A percentile compares a stretch with the other conserved stretches of the same genome.
Conservation (phyloP, 23 tunicate species). For the Ascidia mentula region DNA sequence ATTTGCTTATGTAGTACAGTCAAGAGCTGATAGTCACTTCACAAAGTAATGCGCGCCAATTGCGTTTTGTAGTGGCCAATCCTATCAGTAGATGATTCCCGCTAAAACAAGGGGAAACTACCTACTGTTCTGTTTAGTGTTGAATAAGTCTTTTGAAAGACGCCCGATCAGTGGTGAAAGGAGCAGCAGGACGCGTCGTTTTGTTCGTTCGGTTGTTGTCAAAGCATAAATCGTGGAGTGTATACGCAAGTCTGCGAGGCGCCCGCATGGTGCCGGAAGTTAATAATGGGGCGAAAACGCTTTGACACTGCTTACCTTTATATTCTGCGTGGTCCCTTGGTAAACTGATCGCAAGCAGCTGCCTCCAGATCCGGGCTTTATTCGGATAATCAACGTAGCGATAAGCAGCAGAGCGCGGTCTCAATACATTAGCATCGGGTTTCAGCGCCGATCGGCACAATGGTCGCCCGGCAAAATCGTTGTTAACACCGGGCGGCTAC, state of each 20-base stretch:
- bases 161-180: no score
- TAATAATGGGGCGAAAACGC: slow-evolving; percentile 7
- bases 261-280: slow-evolving; percentile 11
- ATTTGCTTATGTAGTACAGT: no score
- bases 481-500: background rate
- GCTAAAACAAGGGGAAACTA: no score
- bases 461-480: background rate
- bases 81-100: no score
- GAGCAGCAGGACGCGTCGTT: no score
- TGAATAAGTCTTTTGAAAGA: no score
- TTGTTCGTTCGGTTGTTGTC: background rate
- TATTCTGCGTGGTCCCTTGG: background rate
- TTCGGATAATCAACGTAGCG: background rate
- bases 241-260: background rate
- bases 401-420: background rate
- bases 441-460: background rate
- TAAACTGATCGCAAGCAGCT: background rate
- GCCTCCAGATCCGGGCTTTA: background rate
- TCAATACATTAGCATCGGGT: background rate
- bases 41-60: no score
- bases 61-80: no score
- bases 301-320: background rate
- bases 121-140: no score
- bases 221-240: background rate
- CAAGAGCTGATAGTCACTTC: no score